Evolutionary conservation across 2,113 vertebrate genomes (phyloP).

Genomic region (Loxodonta africana): DNA sequence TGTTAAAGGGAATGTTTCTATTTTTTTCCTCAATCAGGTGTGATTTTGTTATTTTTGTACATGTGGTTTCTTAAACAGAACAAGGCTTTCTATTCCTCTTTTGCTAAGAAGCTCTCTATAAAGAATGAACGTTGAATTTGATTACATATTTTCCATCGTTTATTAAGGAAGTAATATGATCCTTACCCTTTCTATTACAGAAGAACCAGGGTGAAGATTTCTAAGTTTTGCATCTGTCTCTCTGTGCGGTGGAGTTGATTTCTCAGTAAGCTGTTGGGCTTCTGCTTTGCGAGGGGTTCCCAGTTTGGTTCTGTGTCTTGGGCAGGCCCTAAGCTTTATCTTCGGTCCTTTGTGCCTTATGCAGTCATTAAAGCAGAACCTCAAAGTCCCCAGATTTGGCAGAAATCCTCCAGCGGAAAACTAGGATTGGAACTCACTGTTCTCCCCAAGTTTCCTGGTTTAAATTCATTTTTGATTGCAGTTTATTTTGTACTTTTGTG

Average conservation of each 20-base stretch:
- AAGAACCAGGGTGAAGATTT: background rate
- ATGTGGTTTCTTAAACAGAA: background rate
- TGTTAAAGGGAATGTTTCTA: background rate
- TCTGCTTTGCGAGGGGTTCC: background rate
- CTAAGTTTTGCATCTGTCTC: background rate
- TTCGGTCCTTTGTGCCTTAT: background rate
- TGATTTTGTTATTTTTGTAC: background rate
- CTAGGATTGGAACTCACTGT: background rate
- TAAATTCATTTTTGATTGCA: background rate
- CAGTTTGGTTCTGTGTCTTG: background rate
- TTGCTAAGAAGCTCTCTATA: background rate
- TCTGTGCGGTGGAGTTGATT: background rate
- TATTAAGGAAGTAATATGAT: background rate
- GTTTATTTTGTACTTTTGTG: background rate
- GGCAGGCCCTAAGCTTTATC: too few relatives aligned
- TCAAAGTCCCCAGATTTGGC: background rate
- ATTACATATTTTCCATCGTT: background rate
- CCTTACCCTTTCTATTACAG: background rate
- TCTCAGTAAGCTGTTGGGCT: background rate
- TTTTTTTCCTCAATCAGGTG: background rate
- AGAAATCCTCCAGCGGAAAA: conserved; percentile 8
- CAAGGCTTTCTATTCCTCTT: background rate
- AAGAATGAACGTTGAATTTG: background rate
- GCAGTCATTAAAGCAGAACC: background rate
- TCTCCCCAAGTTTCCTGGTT: background rate